Evolutionary conservation across 2,888 invertebrate species (phyloP).

Genomic region (Andrena flavipes): DNA sequence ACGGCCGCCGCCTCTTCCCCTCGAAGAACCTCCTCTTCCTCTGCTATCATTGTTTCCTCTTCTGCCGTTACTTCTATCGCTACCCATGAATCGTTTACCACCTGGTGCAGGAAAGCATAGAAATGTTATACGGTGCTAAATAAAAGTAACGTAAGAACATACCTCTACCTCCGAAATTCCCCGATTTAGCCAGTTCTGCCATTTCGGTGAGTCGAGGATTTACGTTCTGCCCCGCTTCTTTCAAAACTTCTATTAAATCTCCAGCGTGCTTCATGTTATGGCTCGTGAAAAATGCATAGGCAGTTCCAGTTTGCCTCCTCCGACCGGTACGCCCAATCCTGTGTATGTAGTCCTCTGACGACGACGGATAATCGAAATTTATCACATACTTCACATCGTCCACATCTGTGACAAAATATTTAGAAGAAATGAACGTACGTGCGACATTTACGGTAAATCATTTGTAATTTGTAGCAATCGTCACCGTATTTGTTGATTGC

Average conservation of each 20-base stretch:
- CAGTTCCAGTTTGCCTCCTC: conserved; percentile 94
- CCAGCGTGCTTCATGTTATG: conserved; percentile 94
- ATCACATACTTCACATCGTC: conserved; percentile 98
- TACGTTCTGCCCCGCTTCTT: conserved; percentile 94
- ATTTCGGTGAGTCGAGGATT: conserved; percentile 94
- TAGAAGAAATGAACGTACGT: conserved; percentile 2
- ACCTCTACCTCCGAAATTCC: conserved; percentile 79
- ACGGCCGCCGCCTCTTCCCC: conserved; percentile 68
- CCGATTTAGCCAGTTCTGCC: conserved; percentile 85
- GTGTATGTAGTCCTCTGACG: conserved; percentile 98
- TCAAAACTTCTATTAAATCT: conserved; percentile 94
- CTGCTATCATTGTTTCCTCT: conserved; percentile 69
- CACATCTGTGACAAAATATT: conserved; percentile 89
- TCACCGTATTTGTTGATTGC: conserved; percentile 34
- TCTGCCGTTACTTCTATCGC: conserved; percentile 66
- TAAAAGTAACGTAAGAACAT: conserved; percentile 25
- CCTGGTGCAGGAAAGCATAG: conserved; percentile 56
- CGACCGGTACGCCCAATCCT: conserved; percentile 97
- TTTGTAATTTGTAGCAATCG: conserved; percentile 26
- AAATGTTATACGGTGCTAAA: neutral
- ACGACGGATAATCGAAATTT: conserved; percentile 98
- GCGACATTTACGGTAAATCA: conserved; percentile 2
- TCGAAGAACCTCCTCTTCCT: conserved; percentile 67
- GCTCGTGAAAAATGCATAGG: conserved; percentile 97
- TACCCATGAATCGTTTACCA: conserved; percentile 73